Base-by-base conservation (phyloP, 2,797 vertebrate genomes). In the Hippocampus kuda region DNA sequence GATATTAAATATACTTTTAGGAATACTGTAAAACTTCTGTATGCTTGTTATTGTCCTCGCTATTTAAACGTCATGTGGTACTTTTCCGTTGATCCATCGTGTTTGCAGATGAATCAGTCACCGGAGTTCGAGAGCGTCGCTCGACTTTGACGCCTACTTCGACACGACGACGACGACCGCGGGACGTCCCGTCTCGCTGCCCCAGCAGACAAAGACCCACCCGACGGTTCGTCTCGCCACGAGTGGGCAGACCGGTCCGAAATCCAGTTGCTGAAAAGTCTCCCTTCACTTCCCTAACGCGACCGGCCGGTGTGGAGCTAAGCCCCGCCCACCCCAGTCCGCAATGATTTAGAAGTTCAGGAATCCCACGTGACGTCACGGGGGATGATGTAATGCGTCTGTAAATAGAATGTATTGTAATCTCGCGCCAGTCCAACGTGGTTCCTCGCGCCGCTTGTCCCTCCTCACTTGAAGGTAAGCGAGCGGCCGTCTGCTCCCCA, bases 291-390 rank as follows among this genome's bases (percentile, higher is more conserved):
- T 44, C 72, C 73, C 72, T 64, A 76, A 59, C 34, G 12, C 20
- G 26, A 24, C 76, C 75, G 79, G 71, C 82, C 79, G 77, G 82
- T 70, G 70, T 65, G 53, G 11, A 26, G 62, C 38, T 81, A 77
- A 56, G 69, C 77, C 79, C 82, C 79, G 84, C 88, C 87, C 84
- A 67, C 62, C 81, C 91, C 88, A 84, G 86, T 78, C 88, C 81
- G 94, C 95, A 93, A 96, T 98, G 96, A 98, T 97, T 98, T 97
- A 98, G 94, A 98, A 98, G 94, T 98, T 98, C 94, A 98, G 95
- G 96, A 98, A 98, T 98, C 95, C 96, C 95, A 95, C 94, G 95
- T 97, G 94, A 98, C 96, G 96, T 98, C 96, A 98, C 93, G 92
- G 79, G 79, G 82, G 94, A 90, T 97, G 96, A 98, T 95, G 96